Evolutionary conservation across 2,113 vertebrate species (phyloP).

Genomic region (Glaucomys volans): DNA sequence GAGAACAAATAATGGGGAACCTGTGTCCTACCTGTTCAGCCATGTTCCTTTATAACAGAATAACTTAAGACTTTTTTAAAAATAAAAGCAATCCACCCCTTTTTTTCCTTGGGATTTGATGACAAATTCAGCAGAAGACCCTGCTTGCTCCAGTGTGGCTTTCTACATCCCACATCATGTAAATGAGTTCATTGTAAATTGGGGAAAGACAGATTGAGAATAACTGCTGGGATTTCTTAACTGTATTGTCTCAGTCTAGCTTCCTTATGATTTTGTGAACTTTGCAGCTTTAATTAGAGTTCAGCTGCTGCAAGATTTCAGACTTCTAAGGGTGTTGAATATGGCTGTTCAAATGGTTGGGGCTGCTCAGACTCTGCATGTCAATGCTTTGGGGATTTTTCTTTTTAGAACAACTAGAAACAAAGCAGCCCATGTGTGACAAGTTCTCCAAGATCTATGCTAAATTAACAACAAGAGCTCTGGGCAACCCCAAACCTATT

Average conservation of each 20-base stretch:
- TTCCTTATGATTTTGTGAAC: conserved; percentile 56
- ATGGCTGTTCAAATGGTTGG: conserved; percentile 51
- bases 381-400: conserved; percentile 44
- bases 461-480: conserved; percentile 68
- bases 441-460: conserved; percentile 55
- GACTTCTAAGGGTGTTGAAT: not conserved
- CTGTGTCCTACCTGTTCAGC: conserved; percentile 98
- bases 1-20: conserved; percentile 88
- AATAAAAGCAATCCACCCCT: conserved; percentile 75
- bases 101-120: conserved; percentile 83
- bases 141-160: conserved; percentile 84
- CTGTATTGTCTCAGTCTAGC: conserved; percentile 57
- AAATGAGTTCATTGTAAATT: conserved; percentile 65
- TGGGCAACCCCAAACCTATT: conserved; percentile 26
- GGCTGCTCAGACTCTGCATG: conserved; percentile 74
- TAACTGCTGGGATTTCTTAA: conserved; percentile 40
- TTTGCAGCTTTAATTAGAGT: conserved; percentile 65
- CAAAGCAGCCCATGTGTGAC: conserved; percentile 32
- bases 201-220: conserved; percentile 13
- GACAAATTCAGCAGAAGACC: conserved; percentile 83
- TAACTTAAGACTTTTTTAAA: conserved; percentile 79
- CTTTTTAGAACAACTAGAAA: conserved; percentile 74
- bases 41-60: conserved; percentile 98
- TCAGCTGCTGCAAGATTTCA: conserved; percentile 71
- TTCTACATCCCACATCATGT: conserved; percentile 78